Evolutionary conservation across 1,140 invertebrate genomes (phyloP).

Genomic region (Caerostris extrusa): DNA sequence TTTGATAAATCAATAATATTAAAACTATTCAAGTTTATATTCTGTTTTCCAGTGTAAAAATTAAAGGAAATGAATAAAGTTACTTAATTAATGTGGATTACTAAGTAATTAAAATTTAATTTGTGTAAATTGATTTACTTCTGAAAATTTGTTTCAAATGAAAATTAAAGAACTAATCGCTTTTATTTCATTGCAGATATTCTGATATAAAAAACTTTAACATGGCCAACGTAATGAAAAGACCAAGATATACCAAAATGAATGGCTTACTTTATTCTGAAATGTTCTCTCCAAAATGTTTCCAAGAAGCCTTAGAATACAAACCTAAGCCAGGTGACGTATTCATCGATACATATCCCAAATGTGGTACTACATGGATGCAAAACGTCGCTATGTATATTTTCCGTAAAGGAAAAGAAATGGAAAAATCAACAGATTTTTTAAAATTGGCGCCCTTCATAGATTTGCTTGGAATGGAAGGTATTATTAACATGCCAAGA

Average conservation of each 20-base stretch:
- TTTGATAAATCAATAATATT: no score
- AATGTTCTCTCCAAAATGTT: slow-evolving; percentile 44
- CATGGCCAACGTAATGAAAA: background rate
- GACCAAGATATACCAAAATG: background rate
- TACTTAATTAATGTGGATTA: no score
- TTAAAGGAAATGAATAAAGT: no score
- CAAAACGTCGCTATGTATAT: slow-evolving; percentile 79
- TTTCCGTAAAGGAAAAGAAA: background rate
- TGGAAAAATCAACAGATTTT: slow-evolving; percentile 6
- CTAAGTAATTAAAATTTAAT: no score
- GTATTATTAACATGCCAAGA: slow-evolving; percentile 31
- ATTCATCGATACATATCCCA: slow-evolving; percentile 78
- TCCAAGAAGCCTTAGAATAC: slow-evolving; percentile 72
- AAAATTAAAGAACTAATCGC: no score
- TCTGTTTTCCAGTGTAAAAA: no score
- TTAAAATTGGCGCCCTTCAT: slow-evolving; percentile 50
- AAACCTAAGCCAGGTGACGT: slow-evolving; percentile 75
- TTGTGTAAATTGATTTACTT: no score
- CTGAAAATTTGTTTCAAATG: no score
- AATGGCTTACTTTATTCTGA: slow-evolving; percentile 4
- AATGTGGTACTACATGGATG: slow-evolving; percentile 81
- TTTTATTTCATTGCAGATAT: no score
- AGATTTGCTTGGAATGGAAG: slow-evolving; percentile 47
- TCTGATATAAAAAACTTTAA: no score
- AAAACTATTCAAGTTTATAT: no score